Evolutionary conservation across 2,113 vertebrate genomes (phyloP).

Genomic region (Albula goreensis): DNA sequence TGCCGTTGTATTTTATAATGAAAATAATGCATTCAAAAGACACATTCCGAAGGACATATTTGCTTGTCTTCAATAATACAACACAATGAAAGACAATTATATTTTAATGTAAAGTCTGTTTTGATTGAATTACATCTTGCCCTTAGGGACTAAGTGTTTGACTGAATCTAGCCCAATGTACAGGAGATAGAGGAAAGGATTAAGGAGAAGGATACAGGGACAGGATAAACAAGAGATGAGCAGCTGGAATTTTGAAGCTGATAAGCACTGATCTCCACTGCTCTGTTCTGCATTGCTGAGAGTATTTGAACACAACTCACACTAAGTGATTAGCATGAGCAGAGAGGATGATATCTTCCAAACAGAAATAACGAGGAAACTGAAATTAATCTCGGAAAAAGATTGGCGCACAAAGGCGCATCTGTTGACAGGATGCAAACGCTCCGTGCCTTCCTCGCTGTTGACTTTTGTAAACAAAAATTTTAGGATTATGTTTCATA

Average conservation of each 20-base stretch:
- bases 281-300: neutral
- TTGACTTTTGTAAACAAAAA: conserved; percentile 5
- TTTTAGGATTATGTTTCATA: neutral
- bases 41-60: too few species aligned
- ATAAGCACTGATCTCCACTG: neutral
- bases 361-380: neutral
- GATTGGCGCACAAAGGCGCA: neutral
- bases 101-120: too few species aligned
- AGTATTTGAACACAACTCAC: neutral
- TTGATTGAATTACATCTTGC: too few species aligned
- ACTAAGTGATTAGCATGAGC: neutral
- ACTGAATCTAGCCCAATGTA: neutral
- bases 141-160: too few species aligned
- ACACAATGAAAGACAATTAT: too few species aligned
- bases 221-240: neutral
- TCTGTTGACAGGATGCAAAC: neutral
- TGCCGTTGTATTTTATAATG: too few species aligned
- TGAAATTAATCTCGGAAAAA: neutral
- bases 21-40: too few species aligned
- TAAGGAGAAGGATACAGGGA: neutral
- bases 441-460: neutral
- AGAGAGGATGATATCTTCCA: neutral
- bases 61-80: too few species aligned
- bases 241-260: neutral
- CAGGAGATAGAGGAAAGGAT: neutral